These are phyloP conservation scores for Hystrix brachyura DNA, from an alignment of 2,113 vertebrate genomes.

Conservation along the genomic window DNA sequence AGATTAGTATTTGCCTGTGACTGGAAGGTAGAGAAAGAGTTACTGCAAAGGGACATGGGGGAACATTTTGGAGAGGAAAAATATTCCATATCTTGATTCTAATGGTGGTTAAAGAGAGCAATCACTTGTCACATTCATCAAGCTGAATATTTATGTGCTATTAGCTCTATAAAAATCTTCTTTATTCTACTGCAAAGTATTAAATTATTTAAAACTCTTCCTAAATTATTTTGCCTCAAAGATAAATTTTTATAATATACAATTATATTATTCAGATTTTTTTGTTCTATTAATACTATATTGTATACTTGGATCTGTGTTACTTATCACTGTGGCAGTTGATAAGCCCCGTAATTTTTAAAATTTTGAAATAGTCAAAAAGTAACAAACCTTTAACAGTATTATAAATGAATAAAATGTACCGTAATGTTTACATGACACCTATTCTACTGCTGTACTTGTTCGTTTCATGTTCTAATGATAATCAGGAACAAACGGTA, in stretches of 20 bases:
- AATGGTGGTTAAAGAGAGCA: neutral
- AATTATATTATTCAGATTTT: neutral
- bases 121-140: neutral
- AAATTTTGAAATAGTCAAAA: constrained; percentile 11
- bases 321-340: neutral
- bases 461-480: neutral
- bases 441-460: constrained; percentile 13
- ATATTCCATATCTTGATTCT: neutral
- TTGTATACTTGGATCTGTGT: neutral
- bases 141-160: neutral
- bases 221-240: constrained; percentile 39
- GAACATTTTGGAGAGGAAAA: neutral
- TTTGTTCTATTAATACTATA: constrained; percentile 14
- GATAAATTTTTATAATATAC: neutral
- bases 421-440: neutral
- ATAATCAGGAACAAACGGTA: neutral
- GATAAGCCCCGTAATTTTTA: neutral
- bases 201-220: neutral
- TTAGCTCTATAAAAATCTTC: neutral
- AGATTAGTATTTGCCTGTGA: neutral
- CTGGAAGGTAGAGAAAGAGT: neutral
- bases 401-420: neutral
- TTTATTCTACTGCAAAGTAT: neutral
- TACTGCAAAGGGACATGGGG: neutral
- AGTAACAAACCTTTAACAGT: neutral